These are phyloP conservation scores for Ips nitidus DNA, from an alignment of 1,140 invertebrate species.

Conservation along the genomic window DNA sequence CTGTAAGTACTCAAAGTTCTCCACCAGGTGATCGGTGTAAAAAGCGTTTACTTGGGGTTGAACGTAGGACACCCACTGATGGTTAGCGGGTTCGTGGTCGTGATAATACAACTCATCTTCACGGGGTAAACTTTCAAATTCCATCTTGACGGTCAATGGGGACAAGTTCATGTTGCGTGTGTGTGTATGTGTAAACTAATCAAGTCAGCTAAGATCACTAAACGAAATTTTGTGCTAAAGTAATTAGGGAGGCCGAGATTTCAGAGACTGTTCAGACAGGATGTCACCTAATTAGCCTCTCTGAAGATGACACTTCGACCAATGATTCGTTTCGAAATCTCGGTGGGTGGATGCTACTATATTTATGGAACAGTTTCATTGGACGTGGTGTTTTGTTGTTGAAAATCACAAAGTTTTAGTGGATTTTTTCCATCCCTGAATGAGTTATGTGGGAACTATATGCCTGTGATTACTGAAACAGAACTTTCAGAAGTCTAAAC, in stretches of 20 bases:
- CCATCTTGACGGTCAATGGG: background rate
- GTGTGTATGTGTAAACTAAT: background rate
- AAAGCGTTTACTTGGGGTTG: too few species aligned
- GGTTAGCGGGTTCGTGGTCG: too few species aligned
- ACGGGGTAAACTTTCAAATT: background rate
- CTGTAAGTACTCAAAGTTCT: too few species aligned
- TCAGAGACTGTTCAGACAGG: conserved; percentile 25
- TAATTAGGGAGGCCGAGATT: conserved; percentile 25
- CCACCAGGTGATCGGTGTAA: too few species aligned
- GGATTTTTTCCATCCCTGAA: background rate
- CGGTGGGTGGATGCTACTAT: conserved; percentile 28
- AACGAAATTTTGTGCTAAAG: conserved; percentile 28
- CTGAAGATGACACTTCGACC: conserved; percentile 27
- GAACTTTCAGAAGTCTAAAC: too few species aligned
- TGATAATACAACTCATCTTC: too few species aligned
- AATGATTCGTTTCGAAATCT: conserved; percentile 28
- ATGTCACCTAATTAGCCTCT: conserved; percentile 34
- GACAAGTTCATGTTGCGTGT: background rate
- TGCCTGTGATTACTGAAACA: too few species aligned
- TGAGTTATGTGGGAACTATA: too few species aligned
- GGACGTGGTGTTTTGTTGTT: conserved; percentile 8
- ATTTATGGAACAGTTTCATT: conserved; percentile 15
- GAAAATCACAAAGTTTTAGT: background rate
- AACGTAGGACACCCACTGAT: too few species aligned
- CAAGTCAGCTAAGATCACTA: conserved; percentile 7